Evolutionary conservation across 2,888 invertebrate genomes (phyloP).

Genomic region (Himalopsyche japonica): DNA sequence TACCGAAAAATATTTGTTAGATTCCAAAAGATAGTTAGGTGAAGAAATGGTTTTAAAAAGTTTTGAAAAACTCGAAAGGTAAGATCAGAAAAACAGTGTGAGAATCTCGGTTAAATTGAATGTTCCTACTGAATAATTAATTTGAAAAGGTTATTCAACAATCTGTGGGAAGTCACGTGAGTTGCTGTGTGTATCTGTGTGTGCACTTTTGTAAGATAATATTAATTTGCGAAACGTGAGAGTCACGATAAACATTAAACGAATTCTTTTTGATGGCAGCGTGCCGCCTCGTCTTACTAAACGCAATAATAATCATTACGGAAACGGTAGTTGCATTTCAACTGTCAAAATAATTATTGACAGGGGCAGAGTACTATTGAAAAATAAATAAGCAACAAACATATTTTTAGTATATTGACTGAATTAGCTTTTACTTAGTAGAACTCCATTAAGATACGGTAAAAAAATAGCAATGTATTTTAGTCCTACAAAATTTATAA

Average conservation of each 20-base stretch:
- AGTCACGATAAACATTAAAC: not conserved
- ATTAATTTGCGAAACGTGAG: not conserved
- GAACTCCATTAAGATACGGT: too few relatives aligned
- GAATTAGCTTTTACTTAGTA: too few relatives aligned
- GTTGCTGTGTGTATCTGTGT: not conserved
- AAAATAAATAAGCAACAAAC: too few relatives aligned
- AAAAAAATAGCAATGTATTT: too few relatives aligned
- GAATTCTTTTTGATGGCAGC: not conserved
- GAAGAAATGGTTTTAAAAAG: too few relatives aligned
- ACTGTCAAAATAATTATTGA: not conserved
- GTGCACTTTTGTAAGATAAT: not conserved
- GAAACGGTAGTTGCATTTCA: not conserved
- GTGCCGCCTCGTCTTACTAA: not conserved
- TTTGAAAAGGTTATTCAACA: not conserved
- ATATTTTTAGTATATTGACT: too few relatives aligned
- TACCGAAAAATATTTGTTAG: too few relatives aligned
- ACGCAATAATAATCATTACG: not conserved
- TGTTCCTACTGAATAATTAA: not conserved
- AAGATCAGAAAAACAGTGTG: not conserved
- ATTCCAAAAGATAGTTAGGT: too few relatives aligned
- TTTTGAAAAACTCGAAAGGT: not conserved
- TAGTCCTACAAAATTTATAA: too few relatives aligned
- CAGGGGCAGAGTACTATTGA: too few relatives aligned
- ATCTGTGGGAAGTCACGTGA: not conserved
- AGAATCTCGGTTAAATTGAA: not conserved